Evolutionary conservation across 2,888 invertebrate genomes (phyloP).

Genomic region (Troides aeacus): DNA sequence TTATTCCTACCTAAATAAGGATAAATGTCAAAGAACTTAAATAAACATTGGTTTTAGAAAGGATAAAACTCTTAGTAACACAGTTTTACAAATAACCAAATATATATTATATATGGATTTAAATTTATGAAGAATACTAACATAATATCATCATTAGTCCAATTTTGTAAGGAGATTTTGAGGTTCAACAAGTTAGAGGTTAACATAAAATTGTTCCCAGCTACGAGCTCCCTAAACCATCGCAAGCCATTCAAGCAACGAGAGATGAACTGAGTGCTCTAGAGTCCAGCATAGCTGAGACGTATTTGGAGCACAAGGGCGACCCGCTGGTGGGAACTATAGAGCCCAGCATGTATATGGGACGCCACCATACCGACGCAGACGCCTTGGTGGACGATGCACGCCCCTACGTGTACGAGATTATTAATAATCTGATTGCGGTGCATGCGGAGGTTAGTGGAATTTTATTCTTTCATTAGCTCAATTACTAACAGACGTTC

Average conservation of each 20-base stretch:
- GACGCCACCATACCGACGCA: conserved; percentile 91
- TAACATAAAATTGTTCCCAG: conserved; percentile 44
- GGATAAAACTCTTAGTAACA: too few relatives aligned
- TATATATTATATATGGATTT: too few relatives aligned
- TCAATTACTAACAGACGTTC: not conserved
- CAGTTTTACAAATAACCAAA: too few relatives aligned
- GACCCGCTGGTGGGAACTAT: conserved; percentile 97
- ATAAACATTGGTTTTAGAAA: too few relatives aligned
- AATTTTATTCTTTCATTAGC: conserved; percentile 2
- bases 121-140: too few relatives aligned
- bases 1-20: too few relatives aligned
- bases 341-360: conserved; percentile 97
- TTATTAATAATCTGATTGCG: conserved; percentile 88
- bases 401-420: conserved; percentile 93
- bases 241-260: conserved; percentile 84
- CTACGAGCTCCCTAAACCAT: conserved; percentile 87
- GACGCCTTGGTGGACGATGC: conserved; percentile 88
- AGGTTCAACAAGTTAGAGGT: not conserved
- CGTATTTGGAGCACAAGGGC: conserved; percentile 93
- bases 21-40: too few relatives aligned
- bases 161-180: too few relatives aligned
- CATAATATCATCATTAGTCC: too few relatives aligned
- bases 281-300: conserved; percentile 85
- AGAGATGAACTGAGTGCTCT: conserved; percentile 82
- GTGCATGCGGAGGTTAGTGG: conserved; percentile 85